Percentiles rank a stretch among this genome's conserved stretches.
These are phyloP conservation scores for Cataglyphis rosenhaueri DNA, from an alignment of 2,888 invertebrate genomes.

Conservation along the genomic window DNA sequence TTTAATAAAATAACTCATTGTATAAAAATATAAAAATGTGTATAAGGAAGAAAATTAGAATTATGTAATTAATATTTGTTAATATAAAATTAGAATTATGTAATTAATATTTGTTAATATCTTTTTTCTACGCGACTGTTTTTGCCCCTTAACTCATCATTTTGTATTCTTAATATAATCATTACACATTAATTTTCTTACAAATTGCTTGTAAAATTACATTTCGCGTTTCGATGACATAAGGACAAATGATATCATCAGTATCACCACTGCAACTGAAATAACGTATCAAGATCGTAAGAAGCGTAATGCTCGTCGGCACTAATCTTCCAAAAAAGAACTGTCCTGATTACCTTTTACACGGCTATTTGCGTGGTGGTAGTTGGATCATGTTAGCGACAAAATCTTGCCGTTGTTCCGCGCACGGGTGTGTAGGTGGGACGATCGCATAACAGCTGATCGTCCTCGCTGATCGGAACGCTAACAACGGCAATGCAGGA, in stretches of 20 bases:
- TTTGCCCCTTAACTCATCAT: background rate
- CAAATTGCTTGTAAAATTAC: conserved; percentile 37
- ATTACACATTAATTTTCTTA: conserved; percentile 1
- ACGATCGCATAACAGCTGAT: conserved; percentile 72
- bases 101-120: background rate
- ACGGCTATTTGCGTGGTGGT: conserved; percentile 48
- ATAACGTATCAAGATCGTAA: conserved; percentile 42
- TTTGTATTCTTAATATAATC: conserved; percentile 8
- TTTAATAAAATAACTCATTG: background rate
- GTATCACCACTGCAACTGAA: conserved; percentile 19
- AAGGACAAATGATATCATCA: conserved; percentile 42
- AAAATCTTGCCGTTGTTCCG: conserved; percentile 37
- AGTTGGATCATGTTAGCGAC: conserved; percentile 35
- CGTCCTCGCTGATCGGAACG: conserved; percentile 75
- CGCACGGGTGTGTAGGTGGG: conserved; percentile 63
- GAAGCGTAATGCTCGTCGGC: conserved; percentile 40
- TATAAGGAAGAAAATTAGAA: background rate
- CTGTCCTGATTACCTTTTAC: conserved; percentile 49
- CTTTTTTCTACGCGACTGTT: background rate
- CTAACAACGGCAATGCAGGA: conserved; percentile 67
- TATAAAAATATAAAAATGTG: background rate
- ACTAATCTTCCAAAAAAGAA: conserved; percentile 46
- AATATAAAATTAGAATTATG: background rate
- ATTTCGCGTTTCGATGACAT: conserved; percentile 22
- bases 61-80: background rate